phyloP scores from a whole-genome alignment of 2,113 vertebrate genomes.

The Numenius arquata region DNA sequence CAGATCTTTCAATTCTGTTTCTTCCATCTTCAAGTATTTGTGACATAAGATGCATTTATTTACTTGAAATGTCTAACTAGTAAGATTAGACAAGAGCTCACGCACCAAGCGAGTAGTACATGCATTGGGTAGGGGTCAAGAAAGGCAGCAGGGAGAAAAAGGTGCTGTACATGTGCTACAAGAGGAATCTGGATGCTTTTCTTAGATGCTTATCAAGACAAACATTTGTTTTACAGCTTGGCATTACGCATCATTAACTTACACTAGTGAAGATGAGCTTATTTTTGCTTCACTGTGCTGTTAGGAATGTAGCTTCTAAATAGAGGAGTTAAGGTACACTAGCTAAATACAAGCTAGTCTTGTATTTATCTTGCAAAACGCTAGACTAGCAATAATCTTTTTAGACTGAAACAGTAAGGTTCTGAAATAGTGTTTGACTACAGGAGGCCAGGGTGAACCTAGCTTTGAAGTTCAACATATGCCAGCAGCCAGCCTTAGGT shows the following conservation, averaged over 20 bases:
- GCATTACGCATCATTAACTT: background rate
- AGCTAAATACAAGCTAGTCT: background rate
- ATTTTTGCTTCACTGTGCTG: background rate
- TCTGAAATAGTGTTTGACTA: background rate
- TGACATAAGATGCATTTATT: background rate
- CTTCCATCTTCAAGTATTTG: background rate
- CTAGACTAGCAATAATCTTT: background rate
- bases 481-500: background rate
- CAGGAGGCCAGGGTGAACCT: background rate
- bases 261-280: background rate
- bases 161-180: background rate
- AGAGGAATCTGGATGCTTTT: background rate
- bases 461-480: background rate
- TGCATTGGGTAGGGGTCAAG: background rate
- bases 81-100: background rate
- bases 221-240: background rate
- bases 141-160: background rate
- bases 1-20: background rate
- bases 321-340: background rate
- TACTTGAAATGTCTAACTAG: background rate
- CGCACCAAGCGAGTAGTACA: accelerated
- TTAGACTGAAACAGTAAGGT: background rate
- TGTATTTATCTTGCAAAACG: background rate
- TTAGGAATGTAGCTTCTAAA: background rate
- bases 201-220: background rate